Base-by-base conservation (phyloP, 2,113 vertebrate genomes). In the Neodontobutis hainanensis region DNA sequence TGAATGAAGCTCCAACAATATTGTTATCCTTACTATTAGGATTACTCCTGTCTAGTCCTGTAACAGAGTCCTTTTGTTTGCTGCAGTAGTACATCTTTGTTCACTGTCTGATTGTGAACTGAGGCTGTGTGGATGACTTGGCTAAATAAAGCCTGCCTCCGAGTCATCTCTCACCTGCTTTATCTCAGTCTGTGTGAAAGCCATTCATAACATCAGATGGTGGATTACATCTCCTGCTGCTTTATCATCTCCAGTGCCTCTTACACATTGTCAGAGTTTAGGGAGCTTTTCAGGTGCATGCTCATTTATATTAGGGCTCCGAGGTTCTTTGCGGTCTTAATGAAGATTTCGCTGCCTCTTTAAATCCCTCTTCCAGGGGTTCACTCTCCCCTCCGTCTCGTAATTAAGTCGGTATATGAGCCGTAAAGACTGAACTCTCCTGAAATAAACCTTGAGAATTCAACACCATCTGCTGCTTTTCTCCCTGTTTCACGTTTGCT, bases 331-430 rank as follows among this genome's bases (percentile, higher is more conserved):
- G 45, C 47, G 50, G 68, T 58, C 49, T 47, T 77, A 87, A 88
- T 86, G 74, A 86, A 84, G 75, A 88, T 76, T 70, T 83, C 61
- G 47, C 43, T 75, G 69, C 70, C 11, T 68, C 77, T 87, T 83
- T 76, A 87, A 88, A 85, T 80, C 53, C 61, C 51, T 78, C 60
- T 85, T 83, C 61, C 62, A 58, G 65, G 69, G 66, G 61, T 78
- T 83, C 73, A 57, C 40, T 80, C 72, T 83, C 85, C 77, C 72
- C 73, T 85, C 70, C 56, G 78, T 89, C 78, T 80, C 73, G 75
- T 88, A 86, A 90, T 90, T 87, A 90, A 91, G 81, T 88, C 60
- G 27, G 78, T 83, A 87, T 88, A 90, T 89, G 87, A 88, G 86
- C 77, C 76, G 67, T 84, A 87, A 90, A 89, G 71, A 43, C 84